Evolutionary conservation across 2,797 vertebrate species (phyloP).

Genomic region (Anguilla megastoma): DNA sequence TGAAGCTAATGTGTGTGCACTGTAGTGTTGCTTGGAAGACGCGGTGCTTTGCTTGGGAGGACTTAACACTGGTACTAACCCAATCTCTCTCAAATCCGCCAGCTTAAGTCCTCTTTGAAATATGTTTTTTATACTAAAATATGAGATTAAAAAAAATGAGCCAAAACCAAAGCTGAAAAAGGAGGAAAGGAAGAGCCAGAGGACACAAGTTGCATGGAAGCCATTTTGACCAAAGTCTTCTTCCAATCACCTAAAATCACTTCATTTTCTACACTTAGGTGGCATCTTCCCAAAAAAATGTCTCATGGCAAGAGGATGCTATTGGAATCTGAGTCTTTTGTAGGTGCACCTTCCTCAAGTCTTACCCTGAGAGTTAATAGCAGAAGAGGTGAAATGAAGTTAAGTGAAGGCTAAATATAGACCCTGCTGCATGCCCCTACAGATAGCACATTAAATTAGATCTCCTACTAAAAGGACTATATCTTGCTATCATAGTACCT

Average conservation of each 20-base stretch:
- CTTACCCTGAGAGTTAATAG: background rate
- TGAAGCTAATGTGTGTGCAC: background rate
- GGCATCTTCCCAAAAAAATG: no score
- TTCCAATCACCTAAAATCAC: no score
- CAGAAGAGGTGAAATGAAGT: background rate
- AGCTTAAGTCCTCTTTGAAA: background rate
- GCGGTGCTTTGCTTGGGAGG: background rate
- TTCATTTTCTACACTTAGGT: no score
- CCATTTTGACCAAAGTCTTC: no score
- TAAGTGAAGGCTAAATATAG: background rate
- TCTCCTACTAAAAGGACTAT: background rate
- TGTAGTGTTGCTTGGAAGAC: background rate
- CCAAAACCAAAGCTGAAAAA: background rate
- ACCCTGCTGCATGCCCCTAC: background rate
- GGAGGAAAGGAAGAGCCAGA: no score
- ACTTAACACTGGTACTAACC: background rate
- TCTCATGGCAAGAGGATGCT: no score
- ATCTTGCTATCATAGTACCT: no score
- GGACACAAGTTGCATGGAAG: no score
- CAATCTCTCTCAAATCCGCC: background rate
- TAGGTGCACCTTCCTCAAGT: no score
- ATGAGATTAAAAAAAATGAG: background rate
- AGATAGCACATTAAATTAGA: background rate
- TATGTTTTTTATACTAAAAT: background rate
- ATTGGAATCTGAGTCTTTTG: no score